Evolutionary conservation across 2,113 vertebrate species (phyloP).

Genomic region (Antechinus stuartii): DNA sequence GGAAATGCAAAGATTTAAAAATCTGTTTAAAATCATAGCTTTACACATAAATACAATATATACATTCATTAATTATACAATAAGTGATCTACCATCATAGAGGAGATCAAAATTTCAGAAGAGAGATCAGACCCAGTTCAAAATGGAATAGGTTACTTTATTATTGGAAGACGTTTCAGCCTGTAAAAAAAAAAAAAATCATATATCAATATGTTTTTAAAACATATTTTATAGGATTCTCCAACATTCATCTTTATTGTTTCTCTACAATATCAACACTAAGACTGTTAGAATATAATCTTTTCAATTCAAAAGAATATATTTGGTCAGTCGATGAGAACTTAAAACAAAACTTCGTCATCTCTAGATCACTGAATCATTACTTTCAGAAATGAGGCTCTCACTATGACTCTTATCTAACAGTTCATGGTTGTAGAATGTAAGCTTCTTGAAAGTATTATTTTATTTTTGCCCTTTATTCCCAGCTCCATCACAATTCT

Average conservation of each 20-base stretch:
- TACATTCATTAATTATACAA: slow-evolving; percentile 64
- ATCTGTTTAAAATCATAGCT: slow-evolving; percentile 77
- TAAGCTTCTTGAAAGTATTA: not conserved
- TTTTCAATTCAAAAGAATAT: not conserved
- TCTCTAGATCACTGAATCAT: not conserved
- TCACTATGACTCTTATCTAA: not conserved
- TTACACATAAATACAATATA: slow-evolving; percentile 85
- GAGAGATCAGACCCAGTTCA: slow-evolving; percentile 21
- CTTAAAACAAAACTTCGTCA: not conserved
- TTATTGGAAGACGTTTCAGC: slow-evolving; percentile 82
- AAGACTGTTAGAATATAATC: not conserved
- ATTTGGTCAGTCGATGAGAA: not conserved
- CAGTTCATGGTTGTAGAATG: not conserved
- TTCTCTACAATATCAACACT: not conserved
- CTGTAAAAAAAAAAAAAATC: slow-evolving; percentile 67
- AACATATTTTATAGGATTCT: not conserved
- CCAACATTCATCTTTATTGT: not conserved
- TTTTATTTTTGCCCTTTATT: not conserved
- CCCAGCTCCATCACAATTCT: not conserved
- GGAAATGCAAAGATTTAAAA: slow-evolving; percentile 73
- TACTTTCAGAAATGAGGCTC: not conserved
- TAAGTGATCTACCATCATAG: slow-evolving; percentile 70
- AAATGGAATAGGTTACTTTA: slow-evolving; percentile 62
- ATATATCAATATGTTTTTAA: not conserved
- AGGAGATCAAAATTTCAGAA: slow-evolving; percentile 69